Evolutionary conservation across 2,113 vertebrate species (phyloP).

Genomic region (Mesoclemmys tuberculata): DNA sequence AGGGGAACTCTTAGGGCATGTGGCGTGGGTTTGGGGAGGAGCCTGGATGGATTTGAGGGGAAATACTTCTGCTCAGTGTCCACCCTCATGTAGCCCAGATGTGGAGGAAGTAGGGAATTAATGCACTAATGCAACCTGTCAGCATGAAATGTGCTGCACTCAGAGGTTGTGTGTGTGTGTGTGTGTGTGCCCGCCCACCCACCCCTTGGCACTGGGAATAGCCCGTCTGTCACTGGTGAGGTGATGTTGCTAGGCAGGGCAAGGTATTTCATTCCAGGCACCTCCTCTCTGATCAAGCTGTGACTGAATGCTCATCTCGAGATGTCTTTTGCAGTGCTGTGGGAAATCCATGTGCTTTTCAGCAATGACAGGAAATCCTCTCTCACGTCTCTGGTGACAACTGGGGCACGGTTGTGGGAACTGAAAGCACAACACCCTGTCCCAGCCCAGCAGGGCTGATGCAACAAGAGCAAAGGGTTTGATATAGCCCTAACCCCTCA

Average conservation of each 20-base stretch:
- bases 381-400: not conserved
- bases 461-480: rapidly evolving
- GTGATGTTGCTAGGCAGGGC: not conserved
- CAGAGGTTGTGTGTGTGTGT: rapidly evolving
- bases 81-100: no score
- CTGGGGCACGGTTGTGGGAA: rapidly evolving
- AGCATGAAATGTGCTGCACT: not conserved
- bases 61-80: not conserved
- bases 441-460: not conserved
- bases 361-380: not conserved
- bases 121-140: not conserved
- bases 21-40: rapidly evolving
- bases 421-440: not conserved
- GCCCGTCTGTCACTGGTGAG: not conserved
- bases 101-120: no score
- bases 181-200: no score
- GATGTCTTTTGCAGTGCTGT: not conserved
- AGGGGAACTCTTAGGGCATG: not conserved
- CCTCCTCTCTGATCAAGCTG: not conserved
- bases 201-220: not conserved
- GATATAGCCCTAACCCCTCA: not conserved
- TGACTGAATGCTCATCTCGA: not conserved
- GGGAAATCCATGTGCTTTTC: not conserved
- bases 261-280: rapidly evolving
- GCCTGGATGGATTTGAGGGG: not conserved